Percentiles rank a stretch among this genome's conserved stretches.
Evolutionary conservation across 2,888 invertebrate species (phyloP).

Genomic region (Sesamia inferens): DNA sequence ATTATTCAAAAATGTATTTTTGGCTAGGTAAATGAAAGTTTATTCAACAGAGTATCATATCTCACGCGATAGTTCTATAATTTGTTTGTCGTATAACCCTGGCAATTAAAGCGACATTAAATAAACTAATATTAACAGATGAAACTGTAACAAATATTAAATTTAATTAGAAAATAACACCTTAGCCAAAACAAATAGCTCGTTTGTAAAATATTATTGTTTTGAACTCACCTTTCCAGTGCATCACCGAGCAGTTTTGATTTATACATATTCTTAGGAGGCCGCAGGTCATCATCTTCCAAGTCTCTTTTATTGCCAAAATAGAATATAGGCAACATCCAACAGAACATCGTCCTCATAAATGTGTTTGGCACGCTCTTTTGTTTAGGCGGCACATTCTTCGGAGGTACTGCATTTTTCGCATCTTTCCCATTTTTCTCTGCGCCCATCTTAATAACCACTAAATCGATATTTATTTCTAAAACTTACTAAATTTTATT

Average conservation of each 20-base stretch:
- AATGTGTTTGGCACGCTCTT: slow-evolving; percentile 83
- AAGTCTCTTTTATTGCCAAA: slow-evolving; percentile 93
- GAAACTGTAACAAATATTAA: too few species aligned
- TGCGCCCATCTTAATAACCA: slow-evolving; percentile 62
- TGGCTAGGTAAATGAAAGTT: background rate
- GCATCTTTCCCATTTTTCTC: slow-evolving; percentile 57
- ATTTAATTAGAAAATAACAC: background rate
- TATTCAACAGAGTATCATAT: background rate
- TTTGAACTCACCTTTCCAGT: slow-evolving; percentile 90
- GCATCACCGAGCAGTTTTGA: slow-evolving; percentile 92
- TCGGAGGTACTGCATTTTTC: slow-evolving; percentile 49
- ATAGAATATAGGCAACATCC: slow-evolving; percentile 94
- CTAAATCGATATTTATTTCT: slow-evolving; percentile 17
- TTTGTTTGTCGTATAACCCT: background rate
- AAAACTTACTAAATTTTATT: slow-evolving; percentile 23
- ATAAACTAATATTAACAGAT: background rate
- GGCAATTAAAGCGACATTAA: background rate
- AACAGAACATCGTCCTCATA: slow-evolving; percentile 92
- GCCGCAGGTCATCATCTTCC: slow-evolving; percentile 93
- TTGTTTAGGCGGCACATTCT: slow-evolving; percentile 51
- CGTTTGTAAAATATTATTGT: background rate
- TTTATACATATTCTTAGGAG: slow-evolving; percentile 92
- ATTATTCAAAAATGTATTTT: slow-evolving; percentile 1
- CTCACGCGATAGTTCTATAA: slow-evolving; percentile 7
- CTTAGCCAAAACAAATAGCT: background rate